Conservation (phyloP, 2,797 vertebrate genomes). For the Paguma larvata region DNA sequence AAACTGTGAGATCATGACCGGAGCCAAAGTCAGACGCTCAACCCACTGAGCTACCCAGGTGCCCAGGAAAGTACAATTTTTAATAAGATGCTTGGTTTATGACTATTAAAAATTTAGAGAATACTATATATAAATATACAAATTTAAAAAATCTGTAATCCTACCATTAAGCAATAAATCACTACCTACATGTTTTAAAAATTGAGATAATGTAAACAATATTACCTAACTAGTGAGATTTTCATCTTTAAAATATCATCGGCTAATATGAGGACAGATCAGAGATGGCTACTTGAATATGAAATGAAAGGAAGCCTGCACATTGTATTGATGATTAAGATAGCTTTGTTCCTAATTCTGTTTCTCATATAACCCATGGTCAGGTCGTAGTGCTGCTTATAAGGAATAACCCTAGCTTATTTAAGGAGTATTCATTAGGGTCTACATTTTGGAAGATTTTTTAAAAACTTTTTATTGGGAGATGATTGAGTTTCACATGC, state of each 20-base stretch:
- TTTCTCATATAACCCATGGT: not conserved
- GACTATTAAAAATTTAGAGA: not conserved
- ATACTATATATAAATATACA: not conserved
- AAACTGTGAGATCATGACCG: too few species aligned
- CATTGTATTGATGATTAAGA: not conserved
- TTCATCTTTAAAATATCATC: conserved; percentile 13
- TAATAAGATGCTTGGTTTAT: not conserved
- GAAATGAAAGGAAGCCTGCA: not conserved
- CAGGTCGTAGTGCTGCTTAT: not conserved
- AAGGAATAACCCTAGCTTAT: not conserved
- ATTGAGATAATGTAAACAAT: not conserved
- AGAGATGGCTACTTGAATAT: not conserved
- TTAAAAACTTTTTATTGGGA: not conserved
- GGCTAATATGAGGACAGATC: not conserved
- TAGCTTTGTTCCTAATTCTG: not conserved
- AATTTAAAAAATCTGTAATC: not conserved
- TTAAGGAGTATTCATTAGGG: not conserved
- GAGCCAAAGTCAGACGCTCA: too few species aligned
- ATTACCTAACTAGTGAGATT: not conserved
- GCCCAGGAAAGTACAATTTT: not conserved
- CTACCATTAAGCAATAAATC: not conserved
- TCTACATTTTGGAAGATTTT: not conserved
- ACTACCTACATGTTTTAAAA: not conserved
- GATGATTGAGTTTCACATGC: not conserved
- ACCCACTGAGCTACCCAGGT: too few species aligned